phyloP scores from a whole-genome alignment of 2,797 vertebrate species.

The Paedocypris micromegethes region DNA sequence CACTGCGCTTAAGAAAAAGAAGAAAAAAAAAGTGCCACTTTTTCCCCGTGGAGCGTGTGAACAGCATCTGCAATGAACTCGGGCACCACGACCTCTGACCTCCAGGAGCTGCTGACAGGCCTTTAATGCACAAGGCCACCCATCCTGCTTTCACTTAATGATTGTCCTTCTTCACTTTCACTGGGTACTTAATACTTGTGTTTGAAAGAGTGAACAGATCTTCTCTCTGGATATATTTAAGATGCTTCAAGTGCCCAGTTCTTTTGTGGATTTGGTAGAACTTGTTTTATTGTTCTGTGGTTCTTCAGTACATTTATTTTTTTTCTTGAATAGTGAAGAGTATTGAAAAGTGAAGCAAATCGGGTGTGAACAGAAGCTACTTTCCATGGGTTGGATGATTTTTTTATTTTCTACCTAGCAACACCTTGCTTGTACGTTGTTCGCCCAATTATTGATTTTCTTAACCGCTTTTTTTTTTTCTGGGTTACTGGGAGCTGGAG shows the following conservation, averaged over 20 bases:
- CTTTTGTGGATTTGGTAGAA: conserved; percentile 34
- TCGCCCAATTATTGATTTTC: too few species aligned
- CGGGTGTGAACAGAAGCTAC: too few species aligned
- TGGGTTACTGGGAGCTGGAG: too few species aligned
- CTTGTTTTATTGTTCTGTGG: conserved; percentile 2
- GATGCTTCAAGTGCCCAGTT: conserved; percentile 28
- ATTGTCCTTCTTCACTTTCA: conserved; percentile 15
- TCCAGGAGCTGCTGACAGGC: conserved; percentile 25
- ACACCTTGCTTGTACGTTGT: too few species aligned
- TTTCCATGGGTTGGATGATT: too few species aligned
- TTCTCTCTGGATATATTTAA: conserved; percentile 56
- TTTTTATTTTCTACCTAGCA: too few species aligned
- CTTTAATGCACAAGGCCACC: conserved; percentile 20
- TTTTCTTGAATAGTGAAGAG: too few species aligned
- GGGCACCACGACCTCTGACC: conserved; percentile 35
- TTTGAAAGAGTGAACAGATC: conserved; percentile 66
- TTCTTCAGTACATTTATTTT: neutral
- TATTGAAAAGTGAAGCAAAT: too few species aligned
- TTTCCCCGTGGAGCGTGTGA: conserved; percentile 43
- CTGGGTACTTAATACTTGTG: conserved; percentile 19
- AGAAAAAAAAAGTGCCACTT: conserved; percentile 32
- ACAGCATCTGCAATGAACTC: conserved; percentile 40
- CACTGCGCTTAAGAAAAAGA: too few species aligned
- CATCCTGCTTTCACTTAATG: conserved; percentile 11
- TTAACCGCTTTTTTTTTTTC: too few species aligned